Evolutionary conservation across 2,113 vertebrate genomes (phyloP).

Genomic region (Loxodonta africana): DNA sequence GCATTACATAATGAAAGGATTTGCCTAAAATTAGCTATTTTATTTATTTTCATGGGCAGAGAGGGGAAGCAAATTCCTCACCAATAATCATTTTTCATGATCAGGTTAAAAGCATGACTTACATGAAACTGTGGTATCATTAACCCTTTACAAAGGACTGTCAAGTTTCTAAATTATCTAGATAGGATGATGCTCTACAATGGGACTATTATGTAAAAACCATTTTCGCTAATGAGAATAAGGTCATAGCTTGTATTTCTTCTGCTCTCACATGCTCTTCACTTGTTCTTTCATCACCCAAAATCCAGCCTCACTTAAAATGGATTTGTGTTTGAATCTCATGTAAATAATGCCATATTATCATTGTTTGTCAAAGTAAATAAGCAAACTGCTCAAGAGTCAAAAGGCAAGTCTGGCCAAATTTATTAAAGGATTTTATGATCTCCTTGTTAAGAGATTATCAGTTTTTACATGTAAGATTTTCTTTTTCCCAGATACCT

Average conservation of each 20-base stretch:
- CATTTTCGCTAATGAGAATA: neutral
- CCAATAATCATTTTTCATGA: slow-evolving; percentile 31
- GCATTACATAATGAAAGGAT: neutral
- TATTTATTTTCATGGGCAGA: slow-evolving; percentile 4
- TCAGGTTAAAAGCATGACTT: slow-evolving; percentile 10
- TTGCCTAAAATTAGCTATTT: slow-evolving; percentile 9
- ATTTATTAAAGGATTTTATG: slow-evolving; percentile 46
- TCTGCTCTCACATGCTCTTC: neutral
- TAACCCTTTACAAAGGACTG: neutral
- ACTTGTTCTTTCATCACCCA: neutral
- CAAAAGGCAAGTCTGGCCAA: neutral
- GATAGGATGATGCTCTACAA: neutral
- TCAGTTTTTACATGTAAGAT: slow-evolving; percentile 7
- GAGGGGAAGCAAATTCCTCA: neutral
- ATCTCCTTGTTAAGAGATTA: slow-evolving; percentile 11
- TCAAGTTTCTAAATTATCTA: neutral
- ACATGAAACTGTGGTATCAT: neutral
- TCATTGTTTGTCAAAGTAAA: slow-evolving; percentile 35
- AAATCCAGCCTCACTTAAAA: neutral
- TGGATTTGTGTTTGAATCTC: slow-evolving; percentile 11
- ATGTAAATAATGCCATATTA: slow-evolving; percentile 6
- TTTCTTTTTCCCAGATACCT: slow-evolving; percentile 11
- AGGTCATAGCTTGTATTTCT: neutral
- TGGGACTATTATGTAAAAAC: neutral
- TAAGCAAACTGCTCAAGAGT: neutral